Conservation (phyloP, 1,140 invertebrate species). For the Hyposmocoma kahamanoa region DNA sequence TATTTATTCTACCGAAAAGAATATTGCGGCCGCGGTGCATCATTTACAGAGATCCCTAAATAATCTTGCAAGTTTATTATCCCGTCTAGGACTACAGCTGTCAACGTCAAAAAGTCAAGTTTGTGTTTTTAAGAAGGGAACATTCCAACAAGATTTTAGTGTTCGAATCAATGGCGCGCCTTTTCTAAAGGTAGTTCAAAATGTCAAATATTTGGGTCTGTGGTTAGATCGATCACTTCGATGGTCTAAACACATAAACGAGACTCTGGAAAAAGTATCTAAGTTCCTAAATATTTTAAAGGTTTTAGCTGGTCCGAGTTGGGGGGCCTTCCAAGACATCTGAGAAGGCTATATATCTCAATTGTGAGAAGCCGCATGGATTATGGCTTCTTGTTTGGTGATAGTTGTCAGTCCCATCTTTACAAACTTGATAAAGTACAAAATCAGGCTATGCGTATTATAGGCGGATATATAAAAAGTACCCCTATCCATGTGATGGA, state of each 20-base stretch:
- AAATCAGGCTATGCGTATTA: no score
- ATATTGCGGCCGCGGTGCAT: constrained; percentile 1
- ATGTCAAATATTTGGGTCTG: constrained; percentile 13
- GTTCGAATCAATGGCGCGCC: constrained; percentile 3
- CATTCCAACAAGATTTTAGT: neutral
- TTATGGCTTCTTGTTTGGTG: no score
- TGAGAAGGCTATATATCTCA: no score
- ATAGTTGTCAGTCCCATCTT: no score
- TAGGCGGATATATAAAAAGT: no score
- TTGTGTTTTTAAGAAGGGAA: constrained; percentile 18
- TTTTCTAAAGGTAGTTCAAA: constrained; percentile 9
- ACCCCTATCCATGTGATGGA: no score
- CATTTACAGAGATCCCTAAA: constrained; percentile 11
- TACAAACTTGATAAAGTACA: no score
- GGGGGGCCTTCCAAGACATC: no score
- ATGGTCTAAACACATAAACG: constrained; percentile 1
- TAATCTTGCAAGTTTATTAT: constrained; percentile 2
- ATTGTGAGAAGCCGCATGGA: no score
- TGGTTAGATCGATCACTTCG: neutral
- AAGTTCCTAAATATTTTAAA: constrained; percentile 5
- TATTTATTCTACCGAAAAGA: constrained; percentile 7
- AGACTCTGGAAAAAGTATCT: neutral
- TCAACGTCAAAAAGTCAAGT: constrained; percentile 17
- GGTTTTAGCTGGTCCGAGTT: neutral
- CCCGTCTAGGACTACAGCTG: constrained; percentile 6